Evolutionary conservation across 2,113 vertebrate species (phyloP), one percentile per base, ranked within the genome.

Genomic region (Epinephelus fuscoguttatus): DNA sequence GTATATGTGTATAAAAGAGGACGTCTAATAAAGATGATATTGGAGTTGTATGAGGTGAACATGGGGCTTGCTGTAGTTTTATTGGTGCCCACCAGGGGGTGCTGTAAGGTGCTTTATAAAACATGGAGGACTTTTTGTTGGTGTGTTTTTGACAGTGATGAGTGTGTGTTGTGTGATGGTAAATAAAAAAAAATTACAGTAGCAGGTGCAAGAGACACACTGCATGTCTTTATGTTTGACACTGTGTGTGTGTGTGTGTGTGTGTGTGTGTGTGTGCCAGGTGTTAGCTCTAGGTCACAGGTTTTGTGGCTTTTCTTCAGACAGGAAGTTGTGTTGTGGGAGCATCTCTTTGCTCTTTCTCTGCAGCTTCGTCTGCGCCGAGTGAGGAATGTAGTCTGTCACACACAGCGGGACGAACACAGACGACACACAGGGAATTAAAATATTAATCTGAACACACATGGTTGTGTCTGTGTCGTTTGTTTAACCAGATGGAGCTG

Each of bases 261-360:
- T 45, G 30, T 59, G 37, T 21, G 66, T 47, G 57, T 64, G 59
- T 42, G 80, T 25, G 5, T 6, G 27, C 62, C 81, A 93, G 94
- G 91, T 94, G 92, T 88, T 75, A 2, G 33, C 76, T 82, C 62
- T 90, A 67, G 89, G 89, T 92, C 85, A 84, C 66, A 82, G 84
- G 82, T 70, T 82, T 23, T 92, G 91, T 91, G 92, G 92, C 74
- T 88, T 89, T 47, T 73, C 47, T 82, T 81, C 75, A 81, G 37
- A 91, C 92, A 93, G 92, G 93, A 94, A 92, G 14, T 63, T 77
- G 78, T 76, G 82, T 79, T 84, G 84, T 89, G 85, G 78, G 77
- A 77, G 60, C 72, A 50, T 75, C 68, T 81, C 14, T 77, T 66
- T 64, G 67, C 59, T 68, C 18, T 40, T 21, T 63, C 33, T 70